phyloP scores from a whole-genome alignment of 1,140 invertebrate species.

The Cyclina sinensis region DNA sequence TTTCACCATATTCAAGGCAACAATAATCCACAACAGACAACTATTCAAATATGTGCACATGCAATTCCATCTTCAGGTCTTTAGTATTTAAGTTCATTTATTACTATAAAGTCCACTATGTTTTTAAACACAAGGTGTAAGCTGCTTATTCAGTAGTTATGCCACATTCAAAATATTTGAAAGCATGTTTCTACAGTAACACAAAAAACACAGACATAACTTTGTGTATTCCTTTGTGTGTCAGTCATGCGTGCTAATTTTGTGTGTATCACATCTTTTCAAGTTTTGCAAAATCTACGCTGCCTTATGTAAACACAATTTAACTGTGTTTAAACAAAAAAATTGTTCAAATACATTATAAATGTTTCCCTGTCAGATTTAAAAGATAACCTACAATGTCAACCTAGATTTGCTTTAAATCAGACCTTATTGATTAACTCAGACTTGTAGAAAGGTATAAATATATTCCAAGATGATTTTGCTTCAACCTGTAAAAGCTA shows the following conservation, averaged over 20 bases:
- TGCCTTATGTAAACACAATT: constrained; percentile 11
- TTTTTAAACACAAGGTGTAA: not conserved
- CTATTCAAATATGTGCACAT: not conserved
- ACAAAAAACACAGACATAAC: not conserved
- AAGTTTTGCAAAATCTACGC: not conserved
- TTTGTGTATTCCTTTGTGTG: not conserved
- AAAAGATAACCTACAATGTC: not conserved
- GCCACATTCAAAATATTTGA: not conserved
- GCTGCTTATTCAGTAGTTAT: not conserved
- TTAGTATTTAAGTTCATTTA: not conserved
- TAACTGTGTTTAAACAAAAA: not conserved
- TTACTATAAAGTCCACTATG: not conserved
- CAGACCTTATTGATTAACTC: no score
- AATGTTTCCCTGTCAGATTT: constrained; percentile 11
- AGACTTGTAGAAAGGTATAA: no score
- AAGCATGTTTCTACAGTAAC: constrained; percentile 5
- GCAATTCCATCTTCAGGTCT: constrained; percentile 6
- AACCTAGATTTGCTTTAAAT: no score
- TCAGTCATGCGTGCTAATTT: not conserved
- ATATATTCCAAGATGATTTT: no score
- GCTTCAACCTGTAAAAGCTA: no score
- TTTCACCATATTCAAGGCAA: constrained; percentile 33
- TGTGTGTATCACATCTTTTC: constrained; percentile 30
- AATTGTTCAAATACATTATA: constrained; percentile 14
- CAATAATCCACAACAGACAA: not conserved